A percentile compares a stretch with the other conserved stretches of the same genome.
Conservation (phyloP, 2,797 vertebrate genomes). For the Coccyzus lansbergi region DNA sequence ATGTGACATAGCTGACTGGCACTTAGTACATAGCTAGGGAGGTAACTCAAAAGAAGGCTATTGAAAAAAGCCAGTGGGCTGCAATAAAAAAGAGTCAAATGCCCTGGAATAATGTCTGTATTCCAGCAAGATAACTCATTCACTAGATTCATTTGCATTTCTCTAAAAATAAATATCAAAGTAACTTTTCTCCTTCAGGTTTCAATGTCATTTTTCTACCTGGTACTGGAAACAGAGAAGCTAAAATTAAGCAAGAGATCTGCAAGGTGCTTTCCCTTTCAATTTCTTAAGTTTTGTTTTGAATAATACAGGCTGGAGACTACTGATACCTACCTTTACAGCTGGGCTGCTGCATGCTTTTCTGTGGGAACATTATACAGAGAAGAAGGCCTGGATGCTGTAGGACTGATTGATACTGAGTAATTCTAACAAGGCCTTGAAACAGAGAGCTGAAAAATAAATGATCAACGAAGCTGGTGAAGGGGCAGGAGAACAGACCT, state of each 20-base stretch:
- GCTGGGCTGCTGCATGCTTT: not conserved
- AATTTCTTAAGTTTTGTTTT: not conserved
- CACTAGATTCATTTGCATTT: not conserved
- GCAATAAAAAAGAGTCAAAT: not conserved
- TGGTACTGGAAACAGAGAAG: not conserved
- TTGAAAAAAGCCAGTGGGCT: not conserved
- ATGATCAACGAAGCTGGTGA: no score
- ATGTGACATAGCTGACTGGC: not conserved
- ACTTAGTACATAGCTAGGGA: not conserved
- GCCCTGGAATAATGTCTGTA: not conserved
- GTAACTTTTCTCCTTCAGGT: not conserved
- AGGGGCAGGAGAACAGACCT: no score
- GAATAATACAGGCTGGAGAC: not conserved
- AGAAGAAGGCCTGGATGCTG: no score
- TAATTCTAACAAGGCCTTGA: no score
- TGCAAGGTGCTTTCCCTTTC: not conserved
- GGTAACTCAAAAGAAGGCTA: not conserved
- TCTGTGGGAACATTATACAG: no score
- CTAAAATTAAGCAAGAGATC: not conserved
- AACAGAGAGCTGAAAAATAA: no score
- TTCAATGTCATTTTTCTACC: not conserved
- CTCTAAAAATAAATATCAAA: not conserved
- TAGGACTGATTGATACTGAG: no score
- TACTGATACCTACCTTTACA: not conserved
- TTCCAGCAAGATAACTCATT: not conserved